These are phyloP conservation scores for Eciton burchellii DNA, from an alignment of 1,140 invertebrate species.

Conservation along the genomic window DNA sequence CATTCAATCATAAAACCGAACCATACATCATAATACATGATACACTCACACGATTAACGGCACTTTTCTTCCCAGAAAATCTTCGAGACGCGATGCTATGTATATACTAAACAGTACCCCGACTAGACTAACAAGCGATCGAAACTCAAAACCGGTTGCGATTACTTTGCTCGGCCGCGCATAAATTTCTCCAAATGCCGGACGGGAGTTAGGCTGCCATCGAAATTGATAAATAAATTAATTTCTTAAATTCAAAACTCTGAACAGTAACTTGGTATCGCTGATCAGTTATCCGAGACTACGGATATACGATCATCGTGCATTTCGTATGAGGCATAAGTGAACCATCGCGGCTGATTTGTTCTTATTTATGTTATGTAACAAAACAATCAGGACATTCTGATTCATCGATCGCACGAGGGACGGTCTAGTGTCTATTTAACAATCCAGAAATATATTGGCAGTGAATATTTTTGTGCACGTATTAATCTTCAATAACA, in stretches of 20 bases:
- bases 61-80: conserved; percentile 19
- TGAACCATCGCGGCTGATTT: neutral
- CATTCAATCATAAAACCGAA: conserved; percentile 55
- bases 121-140: conserved; percentile 81
- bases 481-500: neutral
- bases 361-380: neutral
- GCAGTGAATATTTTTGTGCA: neutral
- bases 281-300: neutral
- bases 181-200: conserved; percentile 48
- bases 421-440: neutral
- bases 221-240: conserved; percentile 72
- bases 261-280: neutral
- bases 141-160: conserved; percentile 70
- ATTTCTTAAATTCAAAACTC: conserved; percentile 65
- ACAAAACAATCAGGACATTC: neutral
- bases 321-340: neutral
- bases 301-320: neutral
- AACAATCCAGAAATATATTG: conserved; percentile 26
- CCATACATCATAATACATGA: conserved; percentile 32
- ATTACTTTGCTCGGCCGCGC: conserved; percentile 62
- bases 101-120: conserved; percentile 67
- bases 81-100: conserved; percentile 12
- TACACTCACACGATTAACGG: conserved; percentile 33
- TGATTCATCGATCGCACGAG: neutral
- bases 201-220: conserved; percentile 20